phyloP scores from a whole-genome alignment of 2,888 invertebrate species.

The Ectemnius continuus region DNA sequence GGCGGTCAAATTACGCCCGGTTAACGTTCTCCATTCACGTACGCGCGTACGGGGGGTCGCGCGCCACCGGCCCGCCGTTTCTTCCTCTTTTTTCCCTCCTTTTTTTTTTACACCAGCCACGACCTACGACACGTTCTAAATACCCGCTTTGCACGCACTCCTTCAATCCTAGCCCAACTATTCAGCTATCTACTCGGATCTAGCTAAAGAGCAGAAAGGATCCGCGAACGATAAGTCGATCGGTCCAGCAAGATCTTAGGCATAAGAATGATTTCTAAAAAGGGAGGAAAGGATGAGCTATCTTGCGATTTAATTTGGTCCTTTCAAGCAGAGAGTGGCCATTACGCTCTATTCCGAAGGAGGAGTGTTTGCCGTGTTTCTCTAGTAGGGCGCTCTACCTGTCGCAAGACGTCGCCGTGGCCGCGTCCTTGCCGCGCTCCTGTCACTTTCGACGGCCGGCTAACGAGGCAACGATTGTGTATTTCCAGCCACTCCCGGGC shows the following conservation, averaged over 20 bases:
- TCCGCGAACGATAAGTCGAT: too few species aligned
- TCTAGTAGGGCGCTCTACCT: background rate
- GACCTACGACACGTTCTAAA: slow-evolving; percentile 74
- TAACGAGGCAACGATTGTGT: slow-evolving; percentile 40
- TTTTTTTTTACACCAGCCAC: slow-evolving; percentile 65
- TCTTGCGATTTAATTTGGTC: slow-evolving; percentile 1
- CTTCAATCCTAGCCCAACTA: slow-evolving; percentile 26
- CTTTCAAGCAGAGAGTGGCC: background rate
- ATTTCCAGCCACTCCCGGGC: slow-evolving; percentile 9
- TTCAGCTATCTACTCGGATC: background rate
- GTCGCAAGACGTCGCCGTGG: slow-evolving; percentile 1
- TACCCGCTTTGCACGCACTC: slow-evolving; percentile 60
- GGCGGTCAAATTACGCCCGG: slow-evolving; percentile 73
- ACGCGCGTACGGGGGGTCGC: slow-evolving; percentile 54
- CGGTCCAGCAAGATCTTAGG: too few species aligned
- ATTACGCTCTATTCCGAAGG: slow-evolving; percentile 13
- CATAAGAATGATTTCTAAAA: too few species aligned
- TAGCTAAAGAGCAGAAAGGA: too few species aligned
- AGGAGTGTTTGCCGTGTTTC: slow-evolving; percentile 9
- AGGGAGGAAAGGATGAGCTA: too few species aligned
- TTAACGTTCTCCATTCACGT: slow-evolving; percentile 71
- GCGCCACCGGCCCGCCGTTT: slow-evolving; percentile 23
- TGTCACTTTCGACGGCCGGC: slow-evolving; percentile 15
- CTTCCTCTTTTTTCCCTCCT: slow-evolving; percentile 35
- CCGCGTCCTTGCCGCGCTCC: slow-evolving; percentile 6